These are phyloP conservation scores for Acanthopagrus latus DNA, from an alignment of 2,797 vertebrate species.

Conservation along the genomic window DNA sequence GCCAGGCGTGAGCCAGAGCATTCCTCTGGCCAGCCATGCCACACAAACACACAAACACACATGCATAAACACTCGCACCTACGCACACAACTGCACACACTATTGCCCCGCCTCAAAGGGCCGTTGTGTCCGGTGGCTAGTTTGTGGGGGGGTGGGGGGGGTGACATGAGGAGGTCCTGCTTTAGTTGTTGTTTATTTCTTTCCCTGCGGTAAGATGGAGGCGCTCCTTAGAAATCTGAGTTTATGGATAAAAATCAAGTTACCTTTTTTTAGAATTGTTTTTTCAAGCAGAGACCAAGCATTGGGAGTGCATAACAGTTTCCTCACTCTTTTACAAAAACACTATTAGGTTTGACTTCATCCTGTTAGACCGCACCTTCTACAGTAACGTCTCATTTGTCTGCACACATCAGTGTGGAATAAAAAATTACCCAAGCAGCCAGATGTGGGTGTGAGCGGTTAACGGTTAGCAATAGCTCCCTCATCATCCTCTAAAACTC, in stretches of 20 bases:
- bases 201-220: slow-evolving; percentile 21
- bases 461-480: slow-evolving; percentile 9
- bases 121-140: slow-evolving; percentile 70
- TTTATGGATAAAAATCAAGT: not conserved
- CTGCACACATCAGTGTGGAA: slow-evolving; percentile 24
- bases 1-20: slow-evolving; percentile 84
- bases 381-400: slow-evolving; percentile 23
- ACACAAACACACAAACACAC: slow-evolving; percentile 80
- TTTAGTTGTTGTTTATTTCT: slow-evolving; percentile 53
- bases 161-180: slow-evolving; percentile 34
- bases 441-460: slow-evolving; percentile 22
- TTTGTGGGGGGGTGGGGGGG: slow-evolving; percentile 9
- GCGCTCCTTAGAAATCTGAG: not conserved
- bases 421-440: slow-evolving; percentile 12
- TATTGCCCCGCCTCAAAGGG: slow-evolving; percentile 66
- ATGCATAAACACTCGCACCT: slow-evolving; percentile 68
- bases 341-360: slow-evolving; percentile 14
- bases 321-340: slow-evolving; percentile 2
- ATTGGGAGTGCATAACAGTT: not conserved
- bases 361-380: slow-evolving; percentile 17
- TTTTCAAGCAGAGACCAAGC: not conserved
- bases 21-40: slow-evolving; percentile 85
- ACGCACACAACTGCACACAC: slow-evolving; percentile 67
- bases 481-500: slow-evolving; percentile 29
- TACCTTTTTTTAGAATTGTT: no score